Percentiles rank a stretch among this genome's conserved stretches.
Conservation (phyloP, 2,797 vertebrate species). For the Anabacerthia variegaticeps region DNA sequence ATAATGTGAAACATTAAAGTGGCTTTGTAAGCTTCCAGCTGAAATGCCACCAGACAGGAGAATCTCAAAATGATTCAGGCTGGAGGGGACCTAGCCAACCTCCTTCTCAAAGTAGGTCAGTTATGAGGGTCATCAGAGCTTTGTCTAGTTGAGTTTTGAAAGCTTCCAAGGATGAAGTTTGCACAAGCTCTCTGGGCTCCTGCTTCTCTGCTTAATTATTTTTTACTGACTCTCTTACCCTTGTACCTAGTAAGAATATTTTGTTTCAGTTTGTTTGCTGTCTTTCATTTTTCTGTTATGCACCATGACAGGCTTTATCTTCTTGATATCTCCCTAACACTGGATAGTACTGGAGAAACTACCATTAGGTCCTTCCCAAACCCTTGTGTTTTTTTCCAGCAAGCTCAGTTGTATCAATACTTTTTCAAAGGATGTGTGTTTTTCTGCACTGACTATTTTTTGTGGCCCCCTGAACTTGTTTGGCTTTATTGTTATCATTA, state of each 20-base stretch:
- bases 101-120: neutral
- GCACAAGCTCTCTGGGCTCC: neutral
- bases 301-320: neutral
- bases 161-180: neutral
- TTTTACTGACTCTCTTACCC: neutral
- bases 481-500: neutral
- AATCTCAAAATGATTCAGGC: neutral
- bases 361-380: neutral
- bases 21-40: neutral
- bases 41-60: neutral
- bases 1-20: neutral
- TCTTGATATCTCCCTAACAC: neutral
- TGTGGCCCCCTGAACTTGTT: neutral
- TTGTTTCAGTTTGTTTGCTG: neutral
- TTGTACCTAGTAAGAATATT: rapidly evolving
- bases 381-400: neutral
- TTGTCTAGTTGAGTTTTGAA: neutral
- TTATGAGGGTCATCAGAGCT: rapidly evolving
- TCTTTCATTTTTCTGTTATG: neutral
- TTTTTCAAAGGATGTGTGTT: neutral
- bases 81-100: neutral
- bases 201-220: neutral
- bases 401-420: neutral
- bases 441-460: neutral
- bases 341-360: neutral